A percentile compares a stretch with the other conserved stretches of the same genome.
Conservation (phyloP, 2,797 vertebrate species). For the Neosalanx taihuensis region DNA sequence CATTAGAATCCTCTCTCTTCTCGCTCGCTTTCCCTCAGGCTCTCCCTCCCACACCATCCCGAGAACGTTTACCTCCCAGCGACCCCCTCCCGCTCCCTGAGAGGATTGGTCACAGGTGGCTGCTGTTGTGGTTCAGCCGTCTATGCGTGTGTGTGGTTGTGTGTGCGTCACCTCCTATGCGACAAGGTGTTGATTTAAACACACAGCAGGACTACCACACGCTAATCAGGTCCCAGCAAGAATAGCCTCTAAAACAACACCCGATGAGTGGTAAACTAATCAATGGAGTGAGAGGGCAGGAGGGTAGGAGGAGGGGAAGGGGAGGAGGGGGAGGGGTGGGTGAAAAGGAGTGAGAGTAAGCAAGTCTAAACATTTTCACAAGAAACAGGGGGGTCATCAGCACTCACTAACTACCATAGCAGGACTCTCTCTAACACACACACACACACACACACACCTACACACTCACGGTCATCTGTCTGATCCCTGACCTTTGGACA, state of each 20-base stretch:
- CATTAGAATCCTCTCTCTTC: background rate
- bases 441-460: conserved; percentile 12
- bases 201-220: conserved; percentile 49
- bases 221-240: conserved; percentile 41
- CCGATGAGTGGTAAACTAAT: conserved; percentile 65
- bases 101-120: conserved; percentile 48
- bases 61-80: background rate
- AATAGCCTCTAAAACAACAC: conserved; percentile 49
- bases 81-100: conserved; percentile 17
- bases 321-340: conserved; percentile 12
- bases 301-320: background rate
- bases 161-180: conserved; percentile 24
- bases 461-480: conserved; percentile 40
- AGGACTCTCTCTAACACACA: conserved; percentile 28
- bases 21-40: background rate
- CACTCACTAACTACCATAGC: conserved; percentile 35
- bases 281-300: conserved; percentile 48
- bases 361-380: conserved; percentile 57
- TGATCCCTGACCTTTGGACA: conserved; percentile 37
- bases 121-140: conserved; percentile 1
- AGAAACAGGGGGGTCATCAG: conserved; percentile 70
- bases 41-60: background rate
- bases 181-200: conserved; percentile 55
- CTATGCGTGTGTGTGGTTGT: conserved; percentile 3
- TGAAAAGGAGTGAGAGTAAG: conserved; percentile 19